Percentiles rank a stretch among this genome's conserved stretches.
These are phyloP conservation scores for Cheilosia grossa DNA, from an alignment of 2,888 invertebrate genomes.

Conservation along the genomic window DNA sequence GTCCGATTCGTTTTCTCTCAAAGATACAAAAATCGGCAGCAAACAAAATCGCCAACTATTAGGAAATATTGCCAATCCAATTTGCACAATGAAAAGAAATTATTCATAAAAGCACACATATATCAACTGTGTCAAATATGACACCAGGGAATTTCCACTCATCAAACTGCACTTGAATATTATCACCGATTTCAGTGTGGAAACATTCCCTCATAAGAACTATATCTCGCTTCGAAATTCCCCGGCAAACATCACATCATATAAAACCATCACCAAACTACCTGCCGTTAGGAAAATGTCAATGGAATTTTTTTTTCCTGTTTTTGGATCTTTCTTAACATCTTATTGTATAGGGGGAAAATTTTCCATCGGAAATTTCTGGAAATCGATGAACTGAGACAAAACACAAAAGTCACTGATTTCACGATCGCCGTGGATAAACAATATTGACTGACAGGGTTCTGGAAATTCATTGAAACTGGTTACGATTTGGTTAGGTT, in stretches of 20 bases:
- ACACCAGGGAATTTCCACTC: background rate
- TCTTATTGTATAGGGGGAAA: background rate
- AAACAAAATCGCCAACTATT: too few relatives aligned
- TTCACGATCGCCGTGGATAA: background rate
- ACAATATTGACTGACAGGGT: background rate
- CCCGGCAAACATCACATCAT: background rate
- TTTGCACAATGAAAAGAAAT: too few relatives aligned
- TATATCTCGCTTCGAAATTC: background rate
- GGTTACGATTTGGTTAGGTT: background rate
- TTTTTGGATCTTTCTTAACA: background rate
- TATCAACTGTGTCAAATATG: background rate
- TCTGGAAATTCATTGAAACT: background rate
- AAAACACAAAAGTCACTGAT: background rate
- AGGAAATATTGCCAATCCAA: too few relatives aligned
- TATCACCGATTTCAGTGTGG: background rate
- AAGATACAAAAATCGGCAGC: too few relatives aligned
- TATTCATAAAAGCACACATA: background rate
- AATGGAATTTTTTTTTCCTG: constrained; percentile 3
- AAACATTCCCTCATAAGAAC: background rate
- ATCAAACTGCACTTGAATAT: background rate
- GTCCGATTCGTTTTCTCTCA: too few relatives aligned
- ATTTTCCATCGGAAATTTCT: constrained; percentile 41
- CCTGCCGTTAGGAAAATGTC: constrained; percentile 3
- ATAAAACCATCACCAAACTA: constrained; percentile 6
- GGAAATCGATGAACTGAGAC: background rate